Conservation (phyloP, 2,888 invertebrate genomes). For the Chrysolina americana region DNA sequence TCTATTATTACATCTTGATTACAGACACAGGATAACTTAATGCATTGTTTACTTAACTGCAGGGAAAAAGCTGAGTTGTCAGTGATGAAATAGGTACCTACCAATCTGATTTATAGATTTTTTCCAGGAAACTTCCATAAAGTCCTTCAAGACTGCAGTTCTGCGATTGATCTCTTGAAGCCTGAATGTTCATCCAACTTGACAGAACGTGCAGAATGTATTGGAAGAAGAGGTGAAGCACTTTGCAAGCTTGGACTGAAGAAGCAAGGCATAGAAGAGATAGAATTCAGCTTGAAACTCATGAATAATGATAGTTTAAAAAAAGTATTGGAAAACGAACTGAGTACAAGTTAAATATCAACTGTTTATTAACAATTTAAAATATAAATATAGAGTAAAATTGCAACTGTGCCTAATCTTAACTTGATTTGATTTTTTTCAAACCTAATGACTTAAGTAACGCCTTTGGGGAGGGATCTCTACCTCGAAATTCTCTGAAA, state of each 20-base stretch:
- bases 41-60: too few relatives aligned
- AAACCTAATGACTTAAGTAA: conserved; percentile 74
- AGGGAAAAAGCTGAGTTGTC: too few relatives aligned
- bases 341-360: conserved; percentile 12
- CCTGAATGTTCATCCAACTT: conserved; percentile 83
- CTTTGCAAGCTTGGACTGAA: conserved; percentile 80
- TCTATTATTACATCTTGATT: too few relatives aligned
- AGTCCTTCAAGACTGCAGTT: conserved; percentile 72
- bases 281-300: conserved; percentile 81
- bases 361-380: conserved; percentile 17
- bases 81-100: too few relatives aligned
- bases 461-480: conserved; percentile 91
- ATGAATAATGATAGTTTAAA: conserved; percentile 75
- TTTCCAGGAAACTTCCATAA: conserved; percentile 78
- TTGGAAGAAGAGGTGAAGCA: conserved; percentile 82
- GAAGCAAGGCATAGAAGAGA: conserved; percentile 81
- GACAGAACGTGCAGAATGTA: conserved; percentile 79
- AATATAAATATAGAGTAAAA: not conserved
- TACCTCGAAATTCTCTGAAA: conserved; percentile 91
- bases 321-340: conserved; percentile 56
- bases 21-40: too few relatives aligned
- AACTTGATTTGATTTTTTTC: conserved; percentile 59
- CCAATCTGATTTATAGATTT: not conserved
- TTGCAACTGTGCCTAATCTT: not conserved
- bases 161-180: conserved; percentile 82